phyloP scores from a whole-genome alignment of 1,140 invertebrate species.

The Panagrolaimus sp. region DNA sequence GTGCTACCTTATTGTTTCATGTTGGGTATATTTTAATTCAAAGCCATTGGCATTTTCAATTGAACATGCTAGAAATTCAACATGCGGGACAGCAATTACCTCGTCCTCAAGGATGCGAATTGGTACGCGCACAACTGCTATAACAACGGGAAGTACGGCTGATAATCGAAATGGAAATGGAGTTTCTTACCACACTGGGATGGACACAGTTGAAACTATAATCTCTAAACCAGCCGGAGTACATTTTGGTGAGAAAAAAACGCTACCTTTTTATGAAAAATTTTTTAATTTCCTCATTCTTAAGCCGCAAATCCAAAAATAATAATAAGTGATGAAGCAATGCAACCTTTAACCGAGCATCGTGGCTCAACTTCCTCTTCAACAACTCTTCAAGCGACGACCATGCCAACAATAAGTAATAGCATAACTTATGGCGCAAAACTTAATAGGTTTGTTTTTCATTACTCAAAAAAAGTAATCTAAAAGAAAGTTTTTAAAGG shows the following conservation, averaged over 20 bases:
- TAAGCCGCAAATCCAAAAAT: slow-evolving; percentile 42
- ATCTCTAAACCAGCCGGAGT: slow-evolving; percentile 25
- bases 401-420: slow-evolving; percentile 1
- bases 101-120: slow-evolving; percentile 14
- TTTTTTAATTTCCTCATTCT: neutral
- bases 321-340: slow-evolving; percentile 45
- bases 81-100: slow-evolving; percentile 22
- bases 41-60: slow-evolving; percentile 37
- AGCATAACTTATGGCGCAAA: slow-evolving; percentile 42
- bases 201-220: slow-evolving; percentile 46
- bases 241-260: slow-evolving; percentile 33
- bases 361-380: neutral
- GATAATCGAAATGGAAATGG: slow-evolving; percentile 18
- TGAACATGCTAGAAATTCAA: slow-evolving; percentile 15
- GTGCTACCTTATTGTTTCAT: slow-evolving; percentile 53
- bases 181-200: slow-evolving; percentile 47
- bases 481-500: slow-evolving; percentile 23
- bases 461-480: neutral
- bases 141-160: slow-evolving; percentile 1
- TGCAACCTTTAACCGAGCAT: slow-evolving; percentile 28
- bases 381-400: slow-evolving; percentile 8
- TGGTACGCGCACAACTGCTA: slow-evolving; percentile 6
- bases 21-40: slow-evolving; percentile 57
- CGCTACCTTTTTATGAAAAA: neutral
- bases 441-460: slow-evolving; percentile 40